Evolutionary conservation across 2,888 invertebrate species (phyloP).

Genomic region (Rosalia funebris): DNA sequence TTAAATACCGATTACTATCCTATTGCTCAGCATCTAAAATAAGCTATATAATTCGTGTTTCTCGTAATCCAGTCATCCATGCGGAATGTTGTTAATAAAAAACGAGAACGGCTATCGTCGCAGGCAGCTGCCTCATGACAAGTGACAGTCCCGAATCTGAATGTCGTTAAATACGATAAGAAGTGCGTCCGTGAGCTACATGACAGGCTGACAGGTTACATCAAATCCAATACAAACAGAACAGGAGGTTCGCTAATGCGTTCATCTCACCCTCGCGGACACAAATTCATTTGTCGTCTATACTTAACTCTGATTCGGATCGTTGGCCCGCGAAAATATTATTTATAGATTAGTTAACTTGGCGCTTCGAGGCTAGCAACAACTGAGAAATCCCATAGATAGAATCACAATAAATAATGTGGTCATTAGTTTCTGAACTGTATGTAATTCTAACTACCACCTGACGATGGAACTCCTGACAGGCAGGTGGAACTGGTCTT

Average conservation of each 20-base stretch:
- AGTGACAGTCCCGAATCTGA: slow-evolving; percentile 48
- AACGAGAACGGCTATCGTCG: slow-evolving; percentile 18
- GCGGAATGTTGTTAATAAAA: slow-evolving; percentile 14
- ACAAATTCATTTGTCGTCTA: slow-evolving; percentile 48
- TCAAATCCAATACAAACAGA: slow-evolving; percentile 59
- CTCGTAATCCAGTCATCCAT: slow-evolving; percentile 11
- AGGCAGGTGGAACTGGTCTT: no score
- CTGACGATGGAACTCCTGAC: no score
- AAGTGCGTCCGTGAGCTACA: slow-evolving; percentile 52
- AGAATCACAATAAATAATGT: no score
- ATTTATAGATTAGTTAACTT: background rate
- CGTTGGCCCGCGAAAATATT: slow-evolving; percentile 14
- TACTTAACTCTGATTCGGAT: slow-evolving; percentile 46
- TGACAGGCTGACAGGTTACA: slow-evolving; percentile 58
- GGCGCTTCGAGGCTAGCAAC: no score
- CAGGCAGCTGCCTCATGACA: slow-evolving; percentile 42
- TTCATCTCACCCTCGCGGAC: slow-evolving; percentile 52
- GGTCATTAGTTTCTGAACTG: no score
- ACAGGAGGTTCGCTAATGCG: slow-evolving; percentile 54
- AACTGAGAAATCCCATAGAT: no score
- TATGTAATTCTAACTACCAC: no score
- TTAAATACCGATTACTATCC: no score
- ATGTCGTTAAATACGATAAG: slow-evolving; percentile 53
- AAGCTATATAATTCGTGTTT: background rate
- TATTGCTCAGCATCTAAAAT: no score